Evolutionary conservation across 2,113 vertebrate species (phyloP).

Genomic region (Protobothrops mucrosquamatus): DNA sequence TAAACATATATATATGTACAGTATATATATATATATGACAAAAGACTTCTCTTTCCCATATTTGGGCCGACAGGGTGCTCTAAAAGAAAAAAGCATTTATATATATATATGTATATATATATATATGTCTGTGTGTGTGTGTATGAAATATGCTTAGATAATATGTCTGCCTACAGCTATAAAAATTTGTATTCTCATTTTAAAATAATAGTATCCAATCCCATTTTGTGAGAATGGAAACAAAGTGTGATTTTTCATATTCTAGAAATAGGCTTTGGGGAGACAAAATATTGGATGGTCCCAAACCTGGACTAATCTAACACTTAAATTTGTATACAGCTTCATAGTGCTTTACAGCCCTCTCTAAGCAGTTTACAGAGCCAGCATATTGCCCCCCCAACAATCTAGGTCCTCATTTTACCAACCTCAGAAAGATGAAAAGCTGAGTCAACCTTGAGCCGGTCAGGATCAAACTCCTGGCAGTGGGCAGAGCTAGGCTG

Average conservation of each 20-base stretch:
- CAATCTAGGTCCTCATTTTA: background rate
- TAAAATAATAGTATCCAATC: background rate
- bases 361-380: background rate
- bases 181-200: background rate
- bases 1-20: too few relatives aligned
- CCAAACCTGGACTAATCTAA: background rate
- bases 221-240: background rate
- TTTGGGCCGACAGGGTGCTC: too few relatives aligned
- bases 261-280: background rate
- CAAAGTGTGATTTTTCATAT: background rate
- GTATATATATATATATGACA: too few relatives aligned
- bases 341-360: background rate
- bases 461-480: background rate
- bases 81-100: too few relatives aligned
- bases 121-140: too few relatives aligned
- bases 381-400: background rate
- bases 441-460: background rate
- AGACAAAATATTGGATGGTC: background rate
- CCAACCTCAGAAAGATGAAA: background rate
- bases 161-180: background rate
- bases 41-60: too few relatives aligned
- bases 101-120: too few relatives aligned
- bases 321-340: background rate
- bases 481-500: background rate
- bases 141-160: background rate